Evolutionary conservation across 1,140 invertebrate species (phyloP), one percentile per base, ranked within the genome.

Genomic region (Zaprionus kolodkinae): DNA sequence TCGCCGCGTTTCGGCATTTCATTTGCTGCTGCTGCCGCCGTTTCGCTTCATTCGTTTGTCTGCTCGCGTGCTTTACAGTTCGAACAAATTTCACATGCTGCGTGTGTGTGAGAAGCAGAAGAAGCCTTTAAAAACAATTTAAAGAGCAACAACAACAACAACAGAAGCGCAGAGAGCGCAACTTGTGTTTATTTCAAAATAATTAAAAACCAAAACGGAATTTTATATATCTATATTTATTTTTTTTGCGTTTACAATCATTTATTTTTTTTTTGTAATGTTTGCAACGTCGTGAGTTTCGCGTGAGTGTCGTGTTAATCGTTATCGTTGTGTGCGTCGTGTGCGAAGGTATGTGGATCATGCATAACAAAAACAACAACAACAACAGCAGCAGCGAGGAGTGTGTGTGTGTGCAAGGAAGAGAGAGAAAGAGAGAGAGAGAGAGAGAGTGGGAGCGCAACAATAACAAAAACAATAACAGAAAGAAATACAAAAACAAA

Each of bases 11-110:
- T 84, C 77, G 73, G 84, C 78, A 88, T 87, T 83, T 88, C 80
- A 88, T 80, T 87, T 83, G 73, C 70, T 76, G 70, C 52, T 40
- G 68, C 80, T 71, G 76, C 79, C 79, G 83, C 83, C 79, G 83
- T 86, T 83, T 88, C 77, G 84, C 84, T 87, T 87, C 83, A 87
- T 87, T 87, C 84, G 84, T 80, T 87, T 87, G 84, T 70, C 70
- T 87, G 79, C 83, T 87, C 83, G 83, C 83, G 80, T 88, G 83
- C 84, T 70, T 80, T 88, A 80, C 84, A 61, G 84, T 83, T 87
- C 77, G 70, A 76, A 65, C 7, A 45, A 45, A 15, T 45, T 45
- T 15, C 7, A 40, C 27, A 30, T 3, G 27, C 33, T 35, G 30
- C 30, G 33, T 10, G 38, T 57, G 45, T 55, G 61, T 67, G 61